Conservation (phyloP, 2,888 invertebrate genomes). For the Drosophila macrothrix region DNA sequence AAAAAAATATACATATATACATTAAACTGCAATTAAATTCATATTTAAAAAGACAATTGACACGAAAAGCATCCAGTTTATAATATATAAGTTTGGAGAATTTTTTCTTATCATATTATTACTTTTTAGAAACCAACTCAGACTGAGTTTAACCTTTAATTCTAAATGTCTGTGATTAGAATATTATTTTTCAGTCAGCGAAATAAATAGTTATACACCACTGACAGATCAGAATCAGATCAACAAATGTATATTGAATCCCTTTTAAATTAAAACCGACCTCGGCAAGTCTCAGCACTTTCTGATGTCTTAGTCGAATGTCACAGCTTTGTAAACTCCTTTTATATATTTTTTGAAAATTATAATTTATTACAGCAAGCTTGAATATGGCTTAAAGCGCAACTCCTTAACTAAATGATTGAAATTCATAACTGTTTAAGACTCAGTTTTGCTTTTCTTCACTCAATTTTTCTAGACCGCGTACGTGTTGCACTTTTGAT, state of each 20-base stretch:
- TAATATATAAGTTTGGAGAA: background rate
- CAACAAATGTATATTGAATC: background rate
- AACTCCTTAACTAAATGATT: background rate
- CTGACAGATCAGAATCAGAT: background rate
- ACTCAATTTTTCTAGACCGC: conserved; percentile 20
- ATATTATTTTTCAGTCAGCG: background rate
- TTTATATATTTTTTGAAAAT: background rate
- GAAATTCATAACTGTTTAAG: conserved; percentile 15
- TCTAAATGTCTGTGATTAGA: background rate
- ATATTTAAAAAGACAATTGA: background rate
- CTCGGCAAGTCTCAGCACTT: too few relatives aligned
- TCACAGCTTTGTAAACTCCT: background rate
- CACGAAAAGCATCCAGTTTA: background rate
- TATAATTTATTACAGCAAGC: background rate
- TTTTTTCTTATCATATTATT: background rate
- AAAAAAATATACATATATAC: background rate
- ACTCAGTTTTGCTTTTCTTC: conserved; percentile 9
- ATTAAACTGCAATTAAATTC: background rate
- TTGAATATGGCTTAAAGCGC: background rate
- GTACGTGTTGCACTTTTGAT: conserved; percentile 64
- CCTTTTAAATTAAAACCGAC: background rate
- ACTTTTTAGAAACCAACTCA: background rate
- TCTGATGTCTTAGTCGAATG: too few relatives aligned
- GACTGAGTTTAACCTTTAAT: background rate
- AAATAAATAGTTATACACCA: background rate